Conservation (phyloP, 92 coral and sea anemone genomes). For the Phenganax stokvisi region DNA sequence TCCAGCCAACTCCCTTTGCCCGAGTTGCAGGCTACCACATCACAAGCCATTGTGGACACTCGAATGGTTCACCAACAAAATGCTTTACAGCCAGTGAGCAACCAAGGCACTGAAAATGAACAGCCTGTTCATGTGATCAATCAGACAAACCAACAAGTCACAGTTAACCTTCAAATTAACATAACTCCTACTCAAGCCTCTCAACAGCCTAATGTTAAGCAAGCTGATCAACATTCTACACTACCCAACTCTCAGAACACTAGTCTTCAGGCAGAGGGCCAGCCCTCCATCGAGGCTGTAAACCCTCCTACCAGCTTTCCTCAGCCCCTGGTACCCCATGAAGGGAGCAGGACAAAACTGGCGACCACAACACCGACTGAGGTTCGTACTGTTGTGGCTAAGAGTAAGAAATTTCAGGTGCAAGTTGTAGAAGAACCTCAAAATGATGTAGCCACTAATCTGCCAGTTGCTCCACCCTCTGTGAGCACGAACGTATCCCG, state of each 20-base stretch:
- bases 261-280: not conserved
- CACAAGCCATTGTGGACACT: not conserved
- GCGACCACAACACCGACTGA: conserved; percentile 28
- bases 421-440: conserved; percentile 20
- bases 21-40: not conserved
- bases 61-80: not conserved
- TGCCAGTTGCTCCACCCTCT: not conserved
- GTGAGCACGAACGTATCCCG: not conserved
- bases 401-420: conserved; percentile 37
- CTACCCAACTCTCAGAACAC: not conserved
- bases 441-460: not conserved
- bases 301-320: conserved; percentile 31
- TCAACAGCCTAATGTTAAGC: not conserved
- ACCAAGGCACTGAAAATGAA: not conserved
- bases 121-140: not conserved
- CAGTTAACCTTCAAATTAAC: not conserved
- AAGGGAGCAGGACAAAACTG: not conserved
- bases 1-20: not conserved
- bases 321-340: conserved; percentile 6
- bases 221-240: too few relatives aligned
- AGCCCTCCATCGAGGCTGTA: not conserved
- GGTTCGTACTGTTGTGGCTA: conserved; percentile 22
- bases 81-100: not conserved
- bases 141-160: not conserved
- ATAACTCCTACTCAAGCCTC: not conserved